phyloP scores from a whole-genome alignment of 2,888 invertebrate genomes.

The Charanyca ferruginea region DNA sequence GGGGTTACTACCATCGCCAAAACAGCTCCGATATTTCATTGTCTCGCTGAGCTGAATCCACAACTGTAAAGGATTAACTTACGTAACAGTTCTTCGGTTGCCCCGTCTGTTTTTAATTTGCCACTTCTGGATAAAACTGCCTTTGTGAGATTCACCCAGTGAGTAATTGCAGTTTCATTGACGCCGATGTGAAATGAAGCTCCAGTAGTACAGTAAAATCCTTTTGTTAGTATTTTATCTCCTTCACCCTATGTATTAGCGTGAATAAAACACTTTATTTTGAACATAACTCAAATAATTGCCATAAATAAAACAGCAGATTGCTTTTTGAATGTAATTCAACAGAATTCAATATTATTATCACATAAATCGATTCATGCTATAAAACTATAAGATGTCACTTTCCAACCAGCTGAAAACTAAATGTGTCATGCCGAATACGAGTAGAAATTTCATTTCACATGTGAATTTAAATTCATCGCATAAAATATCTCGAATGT shows the following conservation, averaged over 20 bases:
- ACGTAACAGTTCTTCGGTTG: slow-evolving; percentile 52
- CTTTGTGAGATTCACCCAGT: slow-evolving; percentile 36
- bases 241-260: slow-evolving; percentile 35
- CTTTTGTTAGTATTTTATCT: slow-evolving; percentile 42
- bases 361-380: neutral
- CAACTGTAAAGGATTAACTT: slow-evolving; percentile 69
- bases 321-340: slow-evolving; percentile 25
- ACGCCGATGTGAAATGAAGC: slow-evolving; percentile 37
- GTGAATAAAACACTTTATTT: slow-evolving; percentile 43
- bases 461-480: slow-evolving; percentile 45
- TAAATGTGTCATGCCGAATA: slow-evolving; percentile 43
- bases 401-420: slow-evolving; percentile 27
- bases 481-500: slow-evolving; percentile 41
- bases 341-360: neutral
- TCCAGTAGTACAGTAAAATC: slow-evolving; percentile 23
- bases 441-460: slow-evolving; percentile 39
- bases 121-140: slow-evolving; percentile 47
- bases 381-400: slow-evolving; percentile 18
- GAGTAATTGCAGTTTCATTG: slow-evolving; percentile 57
- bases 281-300: slow-evolving; percentile 15
- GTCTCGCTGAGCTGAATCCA: slow-evolving; percentile 72
- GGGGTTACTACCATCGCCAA: slow-evolving; percentile 68
- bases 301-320: slow-evolving; percentile 20
- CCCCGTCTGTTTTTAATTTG: slow-evolving; percentile 56
- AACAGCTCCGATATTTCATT: slow-evolving; percentile 77